A percentile compares a stretch with the other conserved stretches of the same genome.
phyloP scores from a whole-genome alignment of 2,888 invertebrate species.

The Xanthia icteritia region DNA sequence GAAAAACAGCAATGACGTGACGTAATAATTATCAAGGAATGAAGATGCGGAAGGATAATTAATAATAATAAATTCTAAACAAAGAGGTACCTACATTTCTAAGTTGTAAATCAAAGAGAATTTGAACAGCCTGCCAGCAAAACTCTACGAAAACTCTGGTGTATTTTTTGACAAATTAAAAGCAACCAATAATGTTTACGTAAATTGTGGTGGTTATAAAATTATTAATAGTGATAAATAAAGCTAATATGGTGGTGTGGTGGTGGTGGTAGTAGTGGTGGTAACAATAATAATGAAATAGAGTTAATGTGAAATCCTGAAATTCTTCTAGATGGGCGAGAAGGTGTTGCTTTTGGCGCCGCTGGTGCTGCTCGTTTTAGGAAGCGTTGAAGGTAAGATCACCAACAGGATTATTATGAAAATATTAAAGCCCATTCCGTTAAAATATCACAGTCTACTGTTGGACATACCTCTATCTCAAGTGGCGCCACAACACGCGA shows the following conservation, averaged over 20 bases:
- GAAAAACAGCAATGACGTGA: no score
- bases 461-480: not conserved
- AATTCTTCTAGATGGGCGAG: slow-evolving; percentile 82
- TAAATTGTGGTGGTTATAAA: not conserved
- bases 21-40: slow-evolving; percentile 5
- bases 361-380: slow-evolving; percentile 81
- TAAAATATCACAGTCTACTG: not conserved
- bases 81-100: not conserved
- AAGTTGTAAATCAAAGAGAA: slow-evolving; percentile 13
- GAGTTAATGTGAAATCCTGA: slow-evolving; percentile 17
- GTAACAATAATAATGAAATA: slow-evolving; percentile 4
- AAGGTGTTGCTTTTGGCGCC: slow-evolving; percentile 81
- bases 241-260: not conserved
- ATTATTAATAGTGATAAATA: not conserved
- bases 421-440: not conserved
- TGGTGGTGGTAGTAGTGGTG: no score
- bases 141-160: not conserved
- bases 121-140: not conserved
- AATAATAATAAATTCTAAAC: not conserved
- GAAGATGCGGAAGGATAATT: slow-evolving; percentile 11
- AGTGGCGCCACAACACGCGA: not conserved
- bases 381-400: slow-evolving; percentile 81
- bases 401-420: not conserved
- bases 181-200: not conserved
- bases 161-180: slow-evolving; percentile 1